Evolutionary conservation across 2,888 invertebrate genomes (phyloP).

Genomic region (Cerceris ruficornis): DNA sequence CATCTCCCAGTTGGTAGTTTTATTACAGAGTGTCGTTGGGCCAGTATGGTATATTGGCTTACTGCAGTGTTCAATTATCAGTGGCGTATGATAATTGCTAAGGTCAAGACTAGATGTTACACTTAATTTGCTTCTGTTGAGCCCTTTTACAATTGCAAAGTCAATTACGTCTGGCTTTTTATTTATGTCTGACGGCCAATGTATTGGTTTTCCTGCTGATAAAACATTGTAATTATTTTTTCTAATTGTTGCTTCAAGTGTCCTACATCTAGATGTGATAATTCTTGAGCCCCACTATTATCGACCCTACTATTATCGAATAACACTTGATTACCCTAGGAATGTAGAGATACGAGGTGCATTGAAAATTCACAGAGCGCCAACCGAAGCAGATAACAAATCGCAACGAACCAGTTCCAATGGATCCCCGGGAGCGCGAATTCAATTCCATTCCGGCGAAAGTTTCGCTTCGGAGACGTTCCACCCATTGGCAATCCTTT

Average conservation of each 20-base stretch:
- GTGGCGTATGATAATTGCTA: neutral
- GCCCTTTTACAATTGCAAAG: conserved; percentile 4
- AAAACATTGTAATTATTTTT: neutral
- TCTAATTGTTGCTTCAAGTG: too few species aligned
- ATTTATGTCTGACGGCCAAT: neutral
- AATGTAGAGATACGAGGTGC: neutral
- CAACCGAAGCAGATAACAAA: conserved; percentile 26
- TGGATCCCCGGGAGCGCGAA: conserved; percentile 20
- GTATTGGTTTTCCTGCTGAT: neutral
- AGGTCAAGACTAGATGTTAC: neutral
- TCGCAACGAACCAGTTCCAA: conserved; percentile 24
- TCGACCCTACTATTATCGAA: too few species aligned
- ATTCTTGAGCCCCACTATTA: too few species aligned
- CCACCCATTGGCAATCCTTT: conserved; percentile 57
- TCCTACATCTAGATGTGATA: too few species aligned
- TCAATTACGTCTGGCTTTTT: conserved; percentile 7
- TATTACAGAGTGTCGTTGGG: neutral
- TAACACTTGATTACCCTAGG: too few species aligned
- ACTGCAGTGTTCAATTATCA: neutral
- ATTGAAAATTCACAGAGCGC: conserved; percentile 1
- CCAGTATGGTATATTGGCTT: neutral
- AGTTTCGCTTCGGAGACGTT: conserved; percentile 23
- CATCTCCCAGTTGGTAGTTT: neutral
- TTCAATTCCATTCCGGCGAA: conserved; percentile 41
- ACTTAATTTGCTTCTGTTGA: neutral